phyloP scores from a whole-genome alignment of 1,140 invertebrate species.

The Neotoxoptera formosana region DNA sequence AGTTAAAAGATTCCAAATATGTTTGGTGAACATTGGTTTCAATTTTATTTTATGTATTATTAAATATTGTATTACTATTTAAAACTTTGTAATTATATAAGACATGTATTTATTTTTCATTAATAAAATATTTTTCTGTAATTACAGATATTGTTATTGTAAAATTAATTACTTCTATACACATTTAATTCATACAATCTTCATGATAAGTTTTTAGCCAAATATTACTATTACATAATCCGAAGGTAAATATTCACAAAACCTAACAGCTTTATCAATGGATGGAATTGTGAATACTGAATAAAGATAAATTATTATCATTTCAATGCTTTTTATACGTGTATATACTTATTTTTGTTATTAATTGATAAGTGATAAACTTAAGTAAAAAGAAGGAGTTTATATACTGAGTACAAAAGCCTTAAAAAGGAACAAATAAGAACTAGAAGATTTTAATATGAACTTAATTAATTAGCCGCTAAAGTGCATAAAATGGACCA shows the following conservation, averaged over 20 bases:
- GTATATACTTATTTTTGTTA: neutral
- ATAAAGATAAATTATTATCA: neutral
- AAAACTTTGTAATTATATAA: neutral
- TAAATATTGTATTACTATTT: slow-evolving; percentile 10
- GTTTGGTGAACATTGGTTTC: neutral
- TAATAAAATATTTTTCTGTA: slow-evolving; percentile 35
- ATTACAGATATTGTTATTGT: neutral
- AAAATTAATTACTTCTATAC: neutral
- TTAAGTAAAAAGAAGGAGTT: neutral
- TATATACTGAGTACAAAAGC: neutral
- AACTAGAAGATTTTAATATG: neutral
- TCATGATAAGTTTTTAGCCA: neutral
- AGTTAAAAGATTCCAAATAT: neutral
- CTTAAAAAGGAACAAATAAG: neutral
- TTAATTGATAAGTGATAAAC: neutral
- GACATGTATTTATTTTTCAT: slow-evolving; percentile 2
- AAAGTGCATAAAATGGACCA: no score
- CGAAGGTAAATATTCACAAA: neutral
- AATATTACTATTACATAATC: neutral
- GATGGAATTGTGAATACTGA: neutral
- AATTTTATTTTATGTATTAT: neutral
- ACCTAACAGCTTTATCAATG: neutral
- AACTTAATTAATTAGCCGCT: no score
- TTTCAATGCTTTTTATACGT: neutral
- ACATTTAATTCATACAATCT: neutral